Percentiles rank a stretch among this genome's conserved stretches.
Evolutionary conservation across 2,888 invertebrate species (phyloP).

Genomic region (Conistra vaccinii): DNA sequence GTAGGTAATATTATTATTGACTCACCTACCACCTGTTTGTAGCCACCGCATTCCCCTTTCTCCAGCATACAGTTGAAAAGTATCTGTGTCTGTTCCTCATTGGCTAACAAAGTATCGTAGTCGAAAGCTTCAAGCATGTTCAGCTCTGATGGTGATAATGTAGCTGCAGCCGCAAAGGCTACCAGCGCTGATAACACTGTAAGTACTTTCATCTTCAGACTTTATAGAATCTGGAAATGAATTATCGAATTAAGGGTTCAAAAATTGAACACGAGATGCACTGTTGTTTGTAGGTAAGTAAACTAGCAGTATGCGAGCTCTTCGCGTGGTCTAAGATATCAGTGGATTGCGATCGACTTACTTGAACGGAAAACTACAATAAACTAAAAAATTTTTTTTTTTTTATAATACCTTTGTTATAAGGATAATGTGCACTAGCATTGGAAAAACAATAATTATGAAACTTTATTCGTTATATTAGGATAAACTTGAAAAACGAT

Average conservation of each 20-base stretch:
- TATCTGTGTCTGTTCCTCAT: slow-evolving; percentile 65
- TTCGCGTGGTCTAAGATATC: too few species aligned
- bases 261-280: neutral
- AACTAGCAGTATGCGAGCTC: neutral
- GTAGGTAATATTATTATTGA: neutral
- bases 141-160: slow-evolving; percentile 37
- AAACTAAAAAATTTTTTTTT: too few species aligned
- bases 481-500: neutral
- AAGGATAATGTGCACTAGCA: too few species aligned
- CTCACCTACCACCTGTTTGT: slow-evolving; percentile 46
- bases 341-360: too few species aligned
- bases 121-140: slow-evolving; percentile 63
- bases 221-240: slow-evolving; percentile 11
- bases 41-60: slow-evolving; percentile 40
- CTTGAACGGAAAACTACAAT: too few species aligned
- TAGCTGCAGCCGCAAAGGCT: slow-evolving; percentile 35
- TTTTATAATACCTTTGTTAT: too few species aligned
- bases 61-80: slow-evolving; percentile 73
- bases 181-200: slow-evolving; percentile 46
- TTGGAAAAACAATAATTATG: too few species aligned
- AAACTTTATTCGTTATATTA: neutral
- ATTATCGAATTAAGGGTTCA: neutral
- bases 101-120: slow-evolving; percentile 66
- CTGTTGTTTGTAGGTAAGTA: neutral
- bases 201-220: slow-evolving; percentile 61